Percentiles rank a stretch among this genome's conserved stretches.
Evolutionary conservation across 2,888 invertebrate species (phyloP).

Genomic region (Axea sp.): DNA sequence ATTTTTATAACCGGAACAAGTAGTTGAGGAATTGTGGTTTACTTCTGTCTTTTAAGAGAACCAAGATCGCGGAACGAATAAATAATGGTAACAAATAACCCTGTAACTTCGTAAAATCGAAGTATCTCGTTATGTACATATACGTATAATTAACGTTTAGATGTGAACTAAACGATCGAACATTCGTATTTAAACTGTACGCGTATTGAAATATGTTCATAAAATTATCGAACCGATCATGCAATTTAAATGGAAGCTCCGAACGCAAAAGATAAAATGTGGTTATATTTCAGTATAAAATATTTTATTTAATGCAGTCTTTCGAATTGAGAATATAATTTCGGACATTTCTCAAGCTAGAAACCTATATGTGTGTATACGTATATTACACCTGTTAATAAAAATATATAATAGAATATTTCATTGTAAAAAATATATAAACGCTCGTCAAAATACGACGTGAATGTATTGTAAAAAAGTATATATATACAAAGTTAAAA

Average conservation of each 20-base stretch:
- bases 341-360: conserved; percentile 7
- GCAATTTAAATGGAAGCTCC: conserved; percentile 14
- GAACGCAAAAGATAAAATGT: conserved; percentile 2
- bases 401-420: too few relatives aligned
- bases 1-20: conserved; percentile 10
- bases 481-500: conserved; percentile 19
- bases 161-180: conserved; percentile 18
- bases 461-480: too few relatives aligned
- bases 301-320: conserved; percentile 29
- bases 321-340: conserved; percentile 21
- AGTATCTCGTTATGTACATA: conserved; percentile 39
- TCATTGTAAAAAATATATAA: not conserved
- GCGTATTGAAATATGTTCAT: conserved; percentile 32
- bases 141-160: conserved; percentile 29
- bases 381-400: too few relatives aligned
- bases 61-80: conserved; percentile 28
- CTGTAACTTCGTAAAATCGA: conserved; percentile 57
- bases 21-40: not conserved
- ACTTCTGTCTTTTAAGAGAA: not conserved
- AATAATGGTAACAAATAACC: conserved; percentile 44
- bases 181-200: conserved; percentile 29
- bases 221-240: conserved; percentile 25
- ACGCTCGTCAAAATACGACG: too few relatives aligned
- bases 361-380: too few relatives aligned
- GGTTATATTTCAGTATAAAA: conserved; percentile 9